Evolutionary conservation across 2,113 vertebrate species (phyloP).

Genomic region (Phylloscopus trochiloides): DNA sequence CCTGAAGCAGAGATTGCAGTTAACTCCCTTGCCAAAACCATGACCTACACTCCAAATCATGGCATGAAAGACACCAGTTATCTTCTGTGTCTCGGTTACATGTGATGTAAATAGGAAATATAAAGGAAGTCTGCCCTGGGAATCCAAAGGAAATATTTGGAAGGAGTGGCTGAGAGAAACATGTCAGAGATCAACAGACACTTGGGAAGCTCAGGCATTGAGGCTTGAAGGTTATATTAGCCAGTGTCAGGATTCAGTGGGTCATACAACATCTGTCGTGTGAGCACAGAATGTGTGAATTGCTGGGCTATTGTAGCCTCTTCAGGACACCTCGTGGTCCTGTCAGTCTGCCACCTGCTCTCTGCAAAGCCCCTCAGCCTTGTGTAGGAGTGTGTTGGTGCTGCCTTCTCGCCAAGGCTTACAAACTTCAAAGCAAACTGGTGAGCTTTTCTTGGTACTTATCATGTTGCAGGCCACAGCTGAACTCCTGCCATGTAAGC

Average conservation of each 20-base stretch:
- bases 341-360: conserved; percentile 4
- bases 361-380: not conserved
- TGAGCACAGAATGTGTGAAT: not conserved
- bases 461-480: conserved; percentile 35
- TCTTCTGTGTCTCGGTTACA: not conserved
- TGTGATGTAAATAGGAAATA: not conserved
- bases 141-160: not conserved
- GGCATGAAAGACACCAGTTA: not conserved
- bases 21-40: not conserved
- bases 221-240: not conserved
- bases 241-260: not conserved
- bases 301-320: not conserved
- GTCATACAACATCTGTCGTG: not conserved
- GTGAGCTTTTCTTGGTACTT: not conserved
- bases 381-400: not conserved
- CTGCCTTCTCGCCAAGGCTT: not conserved
- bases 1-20: not conserved
- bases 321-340: not conserved
- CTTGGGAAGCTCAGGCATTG: not conserved
- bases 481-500: not conserved
- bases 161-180: not conserved
- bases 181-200: not conserved
- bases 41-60: fast-evolving
- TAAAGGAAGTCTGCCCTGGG: not conserved
- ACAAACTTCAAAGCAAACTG: conserved; percentile 41